A percentile compares a stretch with the other conserved stretches of the same genome.
Conservation (phyloP, 2,797 vertebrate genomes). For the Darevskia nairensis region DNA sequence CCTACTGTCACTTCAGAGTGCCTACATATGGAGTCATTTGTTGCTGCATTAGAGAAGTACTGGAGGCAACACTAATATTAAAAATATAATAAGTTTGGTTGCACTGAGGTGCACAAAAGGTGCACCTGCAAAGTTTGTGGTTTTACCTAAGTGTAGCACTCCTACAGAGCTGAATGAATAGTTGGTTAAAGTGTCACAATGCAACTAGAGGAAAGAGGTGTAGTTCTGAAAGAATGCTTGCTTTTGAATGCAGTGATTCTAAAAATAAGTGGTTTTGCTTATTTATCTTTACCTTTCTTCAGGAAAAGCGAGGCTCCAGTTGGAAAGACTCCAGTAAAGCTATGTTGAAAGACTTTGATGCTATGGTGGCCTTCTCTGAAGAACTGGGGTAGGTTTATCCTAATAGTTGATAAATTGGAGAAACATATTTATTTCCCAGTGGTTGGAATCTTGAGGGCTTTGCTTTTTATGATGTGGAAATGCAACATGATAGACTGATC, state of each 20-base stretch:
- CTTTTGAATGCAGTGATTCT: constrained; percentile 18
- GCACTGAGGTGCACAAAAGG: background rate
- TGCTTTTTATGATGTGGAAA: background rate
- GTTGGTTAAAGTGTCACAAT: background rate
- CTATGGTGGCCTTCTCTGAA: constrained; percentile 91
- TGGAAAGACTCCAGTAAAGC: constrained; percentile 88
- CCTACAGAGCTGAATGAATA: background rate
- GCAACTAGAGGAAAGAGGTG: background rate
- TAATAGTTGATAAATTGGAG: background rate
- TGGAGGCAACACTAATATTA: background rate
- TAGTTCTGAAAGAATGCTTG: background rate
- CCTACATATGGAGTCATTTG: constrained; percentile 1
- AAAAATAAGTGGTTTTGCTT: constrained; percentile 27
- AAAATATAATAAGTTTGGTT: background rate
- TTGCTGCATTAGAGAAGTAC: background rate
- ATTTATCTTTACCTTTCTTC: constrained; percentile 29
- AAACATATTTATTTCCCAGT: background rate
- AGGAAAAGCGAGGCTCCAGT: constrained; percentile 88
- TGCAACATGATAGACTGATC: background rate
- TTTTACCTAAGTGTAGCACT: background rate
- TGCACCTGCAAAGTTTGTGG: background rate
- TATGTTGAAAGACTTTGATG: constrained; percentile 87
- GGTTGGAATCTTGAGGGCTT: background rate
- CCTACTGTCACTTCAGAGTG: background rate
- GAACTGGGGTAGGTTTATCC: constrained; percentile 85